A percentile compares a stretch with the other conserved stretches of the same genome.
These are phyloP conservation scores for Beroe ovata DNA, from an alignment of 37 sponge, comb jelly and placozoan genomes.

Conservation along the genomic window DNA sequence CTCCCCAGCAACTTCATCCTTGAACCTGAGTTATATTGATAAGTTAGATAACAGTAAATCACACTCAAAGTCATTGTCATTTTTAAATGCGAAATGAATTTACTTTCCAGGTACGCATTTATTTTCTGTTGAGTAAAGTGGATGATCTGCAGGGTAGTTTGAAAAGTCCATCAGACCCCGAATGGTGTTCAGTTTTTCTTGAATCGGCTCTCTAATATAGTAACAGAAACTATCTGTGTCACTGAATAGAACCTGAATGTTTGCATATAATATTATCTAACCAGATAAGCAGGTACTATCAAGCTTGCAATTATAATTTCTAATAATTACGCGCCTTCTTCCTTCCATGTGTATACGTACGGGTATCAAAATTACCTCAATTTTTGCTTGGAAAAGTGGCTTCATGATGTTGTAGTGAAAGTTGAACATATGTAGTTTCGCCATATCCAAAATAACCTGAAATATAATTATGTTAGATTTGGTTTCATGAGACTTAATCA, in stretches of 20 bases:
- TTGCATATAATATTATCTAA: too few species aligned
- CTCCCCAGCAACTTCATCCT: constrained; percentile 29
- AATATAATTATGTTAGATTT: constrained; percentile 17
- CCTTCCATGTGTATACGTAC: not conserved
- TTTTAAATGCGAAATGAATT: not conserved
- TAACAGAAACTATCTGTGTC: constrained; percentile 51
- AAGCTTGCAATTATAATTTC: not conserved
- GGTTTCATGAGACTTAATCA: too few species aligned
- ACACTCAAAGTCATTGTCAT: too few species aligned
- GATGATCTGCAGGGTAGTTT: not conserved
- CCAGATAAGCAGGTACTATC: too few species aligned
- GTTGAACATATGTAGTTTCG: constrained; percentile 6
- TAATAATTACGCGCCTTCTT: not conserved
- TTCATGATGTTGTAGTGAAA: constrained; percentile 12
- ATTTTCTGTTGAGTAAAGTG: constrained; percentile 16
- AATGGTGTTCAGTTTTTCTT: not conserved
- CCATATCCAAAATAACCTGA: not conserved
- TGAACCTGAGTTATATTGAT: too few species aligned
- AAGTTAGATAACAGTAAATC: too few species aligned
- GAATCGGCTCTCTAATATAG: not conserved
- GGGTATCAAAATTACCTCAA: not conserved
- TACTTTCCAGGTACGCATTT: constrained; percentile 10
- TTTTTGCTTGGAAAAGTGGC: not conserved
- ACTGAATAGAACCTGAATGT: constrained; percentile 17
- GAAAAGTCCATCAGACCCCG: constrained; percentile 15